Base-by-base conservation (phyloP, 2,797 vertebrate genomes). In the Channa striata region DNA sequence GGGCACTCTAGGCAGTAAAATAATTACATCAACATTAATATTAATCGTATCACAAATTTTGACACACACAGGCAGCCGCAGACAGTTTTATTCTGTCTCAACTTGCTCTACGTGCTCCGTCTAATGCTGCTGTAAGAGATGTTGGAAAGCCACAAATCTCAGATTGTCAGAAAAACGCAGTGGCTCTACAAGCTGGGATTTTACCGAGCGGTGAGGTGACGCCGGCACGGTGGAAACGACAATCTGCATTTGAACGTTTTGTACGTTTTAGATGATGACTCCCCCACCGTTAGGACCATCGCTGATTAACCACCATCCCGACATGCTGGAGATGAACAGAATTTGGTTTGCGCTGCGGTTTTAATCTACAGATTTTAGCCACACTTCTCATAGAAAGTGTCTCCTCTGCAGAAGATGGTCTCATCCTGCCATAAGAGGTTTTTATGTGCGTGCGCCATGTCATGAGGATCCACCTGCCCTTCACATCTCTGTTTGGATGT, bases 1-100 rank as follows among this genome's bases (percentile, higher is more conserved):
- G 36, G 69, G 30, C 59, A 78, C 83, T 80, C 33, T n/a, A 58
- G 77, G 83, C 83, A 40, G 52, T 86, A 70, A 87, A 89, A 86
- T 89, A 90, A 91, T 88, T 82, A 80, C 73, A 87, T 82, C 75
- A 64, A 54, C 75, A 76, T 89, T 86, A 88, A 83, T 85, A 85
- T 81, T 79, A 85, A 89, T 87, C 69, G 23, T 48, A 67, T 63
- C 17, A 19, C 71, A 82, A 57, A 67, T 68, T 74, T 80, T 66
- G 58, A 70, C 51, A 74, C 61, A 36, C 48, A 20, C 36, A 36
- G 36, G 1, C 61, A 73, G 42, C 37, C 1, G 2, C 37, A 62
- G 63, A 13, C 46, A 59, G 58, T 75, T 78, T 69, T 62, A 54
- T 79, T 77, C 49, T 10, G 1, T 68, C 48, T 71, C 56, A 50